Base-by-base conservation (phyloP, 2,888 invertebrate species). In the Leucoma salicis region DNA sequence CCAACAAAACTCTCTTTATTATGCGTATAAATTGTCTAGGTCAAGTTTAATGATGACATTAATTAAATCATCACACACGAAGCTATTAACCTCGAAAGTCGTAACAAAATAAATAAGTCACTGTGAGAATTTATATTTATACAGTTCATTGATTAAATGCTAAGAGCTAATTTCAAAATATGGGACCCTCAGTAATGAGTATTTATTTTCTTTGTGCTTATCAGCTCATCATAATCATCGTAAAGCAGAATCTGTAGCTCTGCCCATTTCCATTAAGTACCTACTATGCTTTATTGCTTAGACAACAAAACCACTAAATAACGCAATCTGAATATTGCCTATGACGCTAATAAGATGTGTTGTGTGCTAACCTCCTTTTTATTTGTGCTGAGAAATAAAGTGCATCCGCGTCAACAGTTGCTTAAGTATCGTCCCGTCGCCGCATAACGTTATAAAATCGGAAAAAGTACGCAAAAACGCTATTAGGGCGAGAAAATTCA, bases 401-500 rank as follows among this genome's bases (percentile, higher is more conserved):
- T 72, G 66, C 67, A 67, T 52, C 53, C 65, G 48, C 54, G 57
- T 51, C 56, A 64, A 72, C 70, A 63, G 72, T 84, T 83, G 74
- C 82, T 4, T n/a, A 21, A 21, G 21, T 27, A 27, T 4, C 1
- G 72, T 62, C 32, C 18, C 2, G 72, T 62, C 28, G 18, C 31
- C 16, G 24, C 34, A 34, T 66, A 68, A 55, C 54, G 66, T 78
- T 77, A 78, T 76, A 74, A 74, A 79, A 78, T 80, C 74, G 74
- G 78, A 77, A 82, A 82, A 83, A 77, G 70, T 66, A 49, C 36
- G 68, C 74, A 86, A 85, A 87, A 86, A 87, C 78, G 60, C 60
- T 81, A 82, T 80, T 82, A 82, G 85, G 86, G 75, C 86, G 87
- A 85, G 88, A 87, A 86, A 85, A 87, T 87, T 89, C 88, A 86